Evolutionary conservation across 2,888 invertebrate genomes (phyloP).

Genomic region (Andrena dorsata): DNA sequence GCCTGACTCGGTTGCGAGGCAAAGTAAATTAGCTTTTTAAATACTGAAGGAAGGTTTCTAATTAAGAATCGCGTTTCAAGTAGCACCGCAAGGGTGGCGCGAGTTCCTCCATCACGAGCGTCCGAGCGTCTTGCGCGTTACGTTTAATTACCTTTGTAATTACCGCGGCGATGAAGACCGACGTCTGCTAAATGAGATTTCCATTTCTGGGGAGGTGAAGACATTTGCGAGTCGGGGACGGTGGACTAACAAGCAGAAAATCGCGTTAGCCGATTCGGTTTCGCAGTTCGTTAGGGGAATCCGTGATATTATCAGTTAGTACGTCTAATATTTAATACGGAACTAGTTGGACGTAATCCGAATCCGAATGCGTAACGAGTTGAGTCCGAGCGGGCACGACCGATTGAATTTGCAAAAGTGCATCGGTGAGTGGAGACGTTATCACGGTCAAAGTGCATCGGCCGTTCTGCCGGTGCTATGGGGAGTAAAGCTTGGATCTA

Average conservation of each 20-base stretch:
- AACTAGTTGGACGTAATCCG: not conserved
- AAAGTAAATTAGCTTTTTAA: too few relatives aligned
- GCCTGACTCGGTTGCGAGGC: too few relatives aligned
- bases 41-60: conserved; percentile 13
- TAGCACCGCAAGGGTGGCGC: not conserved
- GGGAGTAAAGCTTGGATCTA: conserved; percentile 46
- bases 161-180: conserved; percentile 11
- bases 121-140: conserved; percentile 2
- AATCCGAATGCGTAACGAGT: not conserved
- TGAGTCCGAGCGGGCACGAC: not conserved
- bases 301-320: conserved; percentile 7
- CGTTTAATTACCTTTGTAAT: conserved; percentile 49
- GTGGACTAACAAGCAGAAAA: not conserved
- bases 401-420: conserved; percentile 20
- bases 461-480: conserved; percentile 20
- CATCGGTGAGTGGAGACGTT: conserved; percentile 6
- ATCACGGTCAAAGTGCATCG: conserved; percentile 49
- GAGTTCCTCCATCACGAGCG: not conserved
- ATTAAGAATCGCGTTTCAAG: conserved; percentile 15
- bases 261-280: not conserved
- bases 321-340: too few relatives aligned
- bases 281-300: not conserved
- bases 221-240: conserved; percentile 6
- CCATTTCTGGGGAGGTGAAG: conserved; percentile 16
- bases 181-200: conserved; percentile 24